These are phyloP conservation scores for Crotalus helleri DNA, from an alignment of 2,113 vertebrate species.

Conservation along the genomic window DNA sequence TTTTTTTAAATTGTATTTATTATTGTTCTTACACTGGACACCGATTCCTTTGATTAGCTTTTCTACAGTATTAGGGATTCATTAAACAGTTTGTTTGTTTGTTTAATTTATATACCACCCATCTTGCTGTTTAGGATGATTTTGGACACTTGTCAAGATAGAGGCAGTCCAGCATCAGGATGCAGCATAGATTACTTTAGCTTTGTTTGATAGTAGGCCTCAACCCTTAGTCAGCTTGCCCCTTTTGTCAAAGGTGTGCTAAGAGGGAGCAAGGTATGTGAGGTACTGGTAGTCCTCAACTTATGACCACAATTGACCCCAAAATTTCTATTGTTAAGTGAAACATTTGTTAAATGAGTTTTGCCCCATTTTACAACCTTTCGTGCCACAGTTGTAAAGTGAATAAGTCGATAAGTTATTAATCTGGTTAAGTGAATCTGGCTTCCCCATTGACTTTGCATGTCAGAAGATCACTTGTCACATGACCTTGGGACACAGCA, in stretches of 20 bases:
- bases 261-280: background rate
- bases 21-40: background rate
- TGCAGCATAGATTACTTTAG: background rate
- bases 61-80: background rate
- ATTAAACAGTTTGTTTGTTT: background rate
- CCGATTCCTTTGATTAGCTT: background rate
- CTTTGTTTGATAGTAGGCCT: background rate
- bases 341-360: too few relatives aligned
- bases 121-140: too few relatives aligned
- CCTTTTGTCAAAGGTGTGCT: background rate
- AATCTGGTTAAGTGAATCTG: too few relatives aligned
- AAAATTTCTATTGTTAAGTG: too few relatives aligned
- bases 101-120: too few relatives aligned
- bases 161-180: background rate
- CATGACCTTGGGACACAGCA: too few relatives aligned
- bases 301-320: too few relatives aligned
- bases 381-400: too few relatives aligned
- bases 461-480: too few relatives aligned
- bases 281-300: background rate
- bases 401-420: too few relatives aligned
- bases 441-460: too few relatives aligned
- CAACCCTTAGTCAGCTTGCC: background rate
- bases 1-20: background rate
- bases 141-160: background rate
- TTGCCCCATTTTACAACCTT: too few relatives aligned